phyloP scores from a whole-genome alignment of 2,113 vertebrate species.

The Equus quagga region DNA sequence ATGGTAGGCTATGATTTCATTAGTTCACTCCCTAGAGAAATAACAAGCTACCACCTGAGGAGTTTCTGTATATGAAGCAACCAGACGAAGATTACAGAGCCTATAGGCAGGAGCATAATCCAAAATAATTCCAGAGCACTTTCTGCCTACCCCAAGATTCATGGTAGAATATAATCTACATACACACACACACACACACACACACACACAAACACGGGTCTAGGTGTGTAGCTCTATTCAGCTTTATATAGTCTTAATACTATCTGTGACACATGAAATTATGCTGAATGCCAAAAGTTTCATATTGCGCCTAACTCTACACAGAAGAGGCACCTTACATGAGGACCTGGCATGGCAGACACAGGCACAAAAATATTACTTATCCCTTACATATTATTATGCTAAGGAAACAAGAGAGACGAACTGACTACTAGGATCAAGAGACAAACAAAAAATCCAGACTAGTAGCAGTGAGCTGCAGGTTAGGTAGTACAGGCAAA shows the following conservation, averaged over 20 bases:
- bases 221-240: neutral
- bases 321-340: neutral
- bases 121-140: constrained; percentile 35
- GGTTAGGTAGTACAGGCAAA: neutral
- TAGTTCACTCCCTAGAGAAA: neutral
- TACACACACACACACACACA: neutral
- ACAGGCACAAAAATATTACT: neutral
- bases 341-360: neutral
- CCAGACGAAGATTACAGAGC: neutral
- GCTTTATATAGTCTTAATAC: neutral
- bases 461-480: neutral
- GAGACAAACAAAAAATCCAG: neutral
- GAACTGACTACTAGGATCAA: neutral
- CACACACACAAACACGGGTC: neutral
- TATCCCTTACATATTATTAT: neutral
- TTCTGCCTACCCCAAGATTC: neutral
- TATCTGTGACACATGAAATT: constrained; percentile 21
- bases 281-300: neutral
- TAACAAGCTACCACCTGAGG: neutral
- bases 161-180: neutral
- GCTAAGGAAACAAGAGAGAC: neutral
- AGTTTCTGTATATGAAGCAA: neutral
- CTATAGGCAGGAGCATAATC: neutral
- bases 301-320: neutral
- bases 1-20: neutral